phyloP scores from a whole-genome alignment of 2,113 vertebrate genomes.

The Semicossyphus pulcher region DNA sequence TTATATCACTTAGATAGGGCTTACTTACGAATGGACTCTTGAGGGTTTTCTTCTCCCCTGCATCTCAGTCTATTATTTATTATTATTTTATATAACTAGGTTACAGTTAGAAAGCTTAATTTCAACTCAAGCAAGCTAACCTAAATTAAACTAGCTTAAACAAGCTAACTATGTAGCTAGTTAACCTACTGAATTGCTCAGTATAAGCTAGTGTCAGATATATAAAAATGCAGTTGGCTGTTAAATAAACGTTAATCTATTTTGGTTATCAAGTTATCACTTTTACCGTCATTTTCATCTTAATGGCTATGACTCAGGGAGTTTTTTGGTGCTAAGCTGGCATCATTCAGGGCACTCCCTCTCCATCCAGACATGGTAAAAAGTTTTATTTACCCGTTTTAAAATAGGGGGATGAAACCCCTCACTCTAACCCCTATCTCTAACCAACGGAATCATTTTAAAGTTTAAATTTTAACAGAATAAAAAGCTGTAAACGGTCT shows the following conservation, averaged over 20 bases:
- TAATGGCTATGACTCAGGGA: slow-evolving; percentile 17
- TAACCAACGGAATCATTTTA: neutral
- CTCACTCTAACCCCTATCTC: too few species aligned
- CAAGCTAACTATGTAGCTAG: neutral
- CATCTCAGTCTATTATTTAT: neutral
- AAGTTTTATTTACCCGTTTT: neutral
- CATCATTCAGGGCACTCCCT: neutral
- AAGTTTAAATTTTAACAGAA: neutral
- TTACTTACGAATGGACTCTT: too few species aligned
- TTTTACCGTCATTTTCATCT: neutral
- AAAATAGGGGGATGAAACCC: neutral
- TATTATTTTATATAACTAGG: neutral
- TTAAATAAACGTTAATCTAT: too few species aligned
- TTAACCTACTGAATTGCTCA: neutral
- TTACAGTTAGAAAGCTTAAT: neutral
- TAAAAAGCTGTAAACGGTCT: neutral
- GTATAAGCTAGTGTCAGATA: too few species aligned
- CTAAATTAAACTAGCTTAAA: neutral
- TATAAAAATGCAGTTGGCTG: too few species aligned
- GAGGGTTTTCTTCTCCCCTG: too few species aligned
- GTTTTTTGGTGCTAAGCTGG: neutral
- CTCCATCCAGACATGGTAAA: neutral
- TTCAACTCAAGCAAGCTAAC: neutral
- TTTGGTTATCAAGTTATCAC: neutral
- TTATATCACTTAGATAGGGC: too few species aligned